phyloP scores from a whole-genome alignment of 2,888 invertebrate genomes.

The Drosophila dives region DNA sequence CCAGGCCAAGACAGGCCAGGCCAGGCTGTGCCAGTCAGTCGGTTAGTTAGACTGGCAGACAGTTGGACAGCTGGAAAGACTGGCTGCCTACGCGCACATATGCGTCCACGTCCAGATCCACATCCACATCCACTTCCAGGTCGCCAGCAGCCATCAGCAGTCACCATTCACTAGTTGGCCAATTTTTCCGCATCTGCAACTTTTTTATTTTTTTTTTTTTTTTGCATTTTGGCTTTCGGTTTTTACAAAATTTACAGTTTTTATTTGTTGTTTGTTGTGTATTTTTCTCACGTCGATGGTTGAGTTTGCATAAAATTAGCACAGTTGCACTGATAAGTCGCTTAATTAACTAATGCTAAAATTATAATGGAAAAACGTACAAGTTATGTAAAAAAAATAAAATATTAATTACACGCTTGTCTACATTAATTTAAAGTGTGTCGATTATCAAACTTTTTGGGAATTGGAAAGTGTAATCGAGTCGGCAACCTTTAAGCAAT shows the following conservation, averaged over 20 bases:
- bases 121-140: slow-evolving; percentile 65
- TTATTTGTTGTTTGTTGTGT: slow-evolving; percentile 20
- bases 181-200: slow-evolving; percentile 71
- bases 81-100: slow-evolving; percentile 66
- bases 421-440: slow-evolving; percentile 38
- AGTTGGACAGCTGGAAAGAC: slow-evolving; percentile 7
- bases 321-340: slow-evolving; percentile 55
- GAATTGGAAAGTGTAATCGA: slow-evolving; percentile 39
- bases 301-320: slow-evolving; percentile 70
- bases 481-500: slow-evolving; percentile 23
- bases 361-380: slow-evolving; percentile 47
- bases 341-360: slow-evolving; percentile 55
- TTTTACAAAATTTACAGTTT: slow-evolving; percentile 36
- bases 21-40: slow-evolving; percentile 32
- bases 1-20: slow-evolving; percentile 32
- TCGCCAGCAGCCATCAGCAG: slow-evolving; percentile 30
- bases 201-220: slow-evolving; percentile 17
- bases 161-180: slow-evolving; percentile 48
- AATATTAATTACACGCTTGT: slow-evolving; percentile 50
- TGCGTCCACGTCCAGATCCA: slow-evolving; percentile 57
- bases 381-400: slow-evolving; percentile 36
- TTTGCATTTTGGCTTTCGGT: slow-evolving; percentile 43
- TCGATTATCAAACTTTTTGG: slow-evolving; percentile 37
- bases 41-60: slow-evolving; percentile 25
- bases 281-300: slow-evolving; percentile 58